These are phyloP conservation scores for Euwallacea fornicatus DNA, from an alignment of 1,140 invertebrate genomes.

Conservation along the genomic window DNA sequence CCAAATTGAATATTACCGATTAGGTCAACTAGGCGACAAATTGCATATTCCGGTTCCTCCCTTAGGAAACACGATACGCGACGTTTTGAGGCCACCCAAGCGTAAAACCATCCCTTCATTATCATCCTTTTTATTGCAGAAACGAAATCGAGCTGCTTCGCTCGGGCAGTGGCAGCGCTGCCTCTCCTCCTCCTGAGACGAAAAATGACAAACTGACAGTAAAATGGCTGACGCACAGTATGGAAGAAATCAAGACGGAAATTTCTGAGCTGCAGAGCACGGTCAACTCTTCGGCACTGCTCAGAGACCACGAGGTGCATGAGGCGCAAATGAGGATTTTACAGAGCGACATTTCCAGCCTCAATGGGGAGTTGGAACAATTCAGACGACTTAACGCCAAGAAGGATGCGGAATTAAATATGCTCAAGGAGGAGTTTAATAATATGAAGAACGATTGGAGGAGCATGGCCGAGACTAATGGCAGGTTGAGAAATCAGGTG, in stretches of 20 bases:
- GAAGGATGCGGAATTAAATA: slow-evolving; percentile 46
- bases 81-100: too few species aligned
- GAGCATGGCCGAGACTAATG: slow-evolving; percentile 47
- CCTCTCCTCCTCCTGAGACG: slow-evolving; percentile 38
- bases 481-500: slow-evolving; percentile 52
- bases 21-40: too few species aligned
- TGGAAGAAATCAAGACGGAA: slow-evolving; percentile 53
- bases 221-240: slow-evolving; percentile 53
- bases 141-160: slow-evolving; percentile 48
- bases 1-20: too few species aligned
- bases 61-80: too few species aligned
- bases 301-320: slow-evolving; percentile 48
- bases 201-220: slow-evolving; percentile 55
- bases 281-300: slow-evolving; percentile 49
- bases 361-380: slow-evolving; percentile 49
- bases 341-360: slow-evolving; percentile 49
- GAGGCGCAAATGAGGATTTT: slow-evolving; percentile 48
- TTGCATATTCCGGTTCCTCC: too few species aligned
- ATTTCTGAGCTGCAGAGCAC: slow-evolving; percentile 52
- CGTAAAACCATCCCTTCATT: too few species aligned
- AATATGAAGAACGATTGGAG: slow-evolving; percentile 46
- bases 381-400: slow-evolving; percentile 46
- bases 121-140: slow-evolving; percentile 42
- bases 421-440: slow-evolving; percentile 47
- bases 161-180: slow-evolving; percentile 19